Percentiles rank a stretch among this genome's conserved stretches.
phyloP scores from a whole-genome alignment of 2,113 vertebrate genomes.

The Phylloscopus whistleri region DNA sequence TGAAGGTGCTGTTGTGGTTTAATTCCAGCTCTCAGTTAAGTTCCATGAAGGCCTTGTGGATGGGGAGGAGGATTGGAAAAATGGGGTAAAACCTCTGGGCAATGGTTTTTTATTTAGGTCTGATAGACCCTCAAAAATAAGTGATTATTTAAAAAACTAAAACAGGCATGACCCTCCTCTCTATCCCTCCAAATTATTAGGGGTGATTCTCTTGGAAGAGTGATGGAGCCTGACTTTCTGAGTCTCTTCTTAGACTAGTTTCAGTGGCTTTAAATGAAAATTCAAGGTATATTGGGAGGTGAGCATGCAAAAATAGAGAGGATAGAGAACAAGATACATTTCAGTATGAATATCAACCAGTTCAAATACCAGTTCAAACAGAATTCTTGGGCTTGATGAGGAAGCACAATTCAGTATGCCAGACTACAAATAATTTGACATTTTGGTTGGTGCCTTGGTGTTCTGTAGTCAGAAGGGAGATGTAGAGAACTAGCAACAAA shows the following conservation, averaged over 20 bases:
- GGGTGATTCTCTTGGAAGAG: not conserved
- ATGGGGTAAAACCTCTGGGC: not conserved
- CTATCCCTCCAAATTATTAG: not conserved
- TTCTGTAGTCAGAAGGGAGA: not conserved
- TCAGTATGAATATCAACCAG: not conserved
- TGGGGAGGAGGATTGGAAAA: not conserved
- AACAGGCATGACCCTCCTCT: rapidly evolving
- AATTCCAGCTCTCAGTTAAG: not conserved
- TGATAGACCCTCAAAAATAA: not conserved
- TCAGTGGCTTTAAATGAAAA: not conserved
- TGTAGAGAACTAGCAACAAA: not conserved
- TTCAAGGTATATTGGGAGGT: not conserved
- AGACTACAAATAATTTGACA: not conserved
- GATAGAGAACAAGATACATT: not conserved
- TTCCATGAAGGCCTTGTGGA: not conserved
- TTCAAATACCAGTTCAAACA: not conserved
- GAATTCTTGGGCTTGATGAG: not conserved
- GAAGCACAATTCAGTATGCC: not conserved
- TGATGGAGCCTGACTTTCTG: not conserved
- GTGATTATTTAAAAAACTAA: not conserved
- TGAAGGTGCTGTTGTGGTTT: not conserved
- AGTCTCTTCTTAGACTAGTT: not conserved
- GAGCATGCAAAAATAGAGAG: not conserved
- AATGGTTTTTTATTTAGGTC: not conserved
- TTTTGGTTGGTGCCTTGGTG: not conserved